These are phyloP conservation scores for Marronus borbonicus DNA, from an alignment of 2,888 invertebrate species.

Conservation along the genomic window DNA sequence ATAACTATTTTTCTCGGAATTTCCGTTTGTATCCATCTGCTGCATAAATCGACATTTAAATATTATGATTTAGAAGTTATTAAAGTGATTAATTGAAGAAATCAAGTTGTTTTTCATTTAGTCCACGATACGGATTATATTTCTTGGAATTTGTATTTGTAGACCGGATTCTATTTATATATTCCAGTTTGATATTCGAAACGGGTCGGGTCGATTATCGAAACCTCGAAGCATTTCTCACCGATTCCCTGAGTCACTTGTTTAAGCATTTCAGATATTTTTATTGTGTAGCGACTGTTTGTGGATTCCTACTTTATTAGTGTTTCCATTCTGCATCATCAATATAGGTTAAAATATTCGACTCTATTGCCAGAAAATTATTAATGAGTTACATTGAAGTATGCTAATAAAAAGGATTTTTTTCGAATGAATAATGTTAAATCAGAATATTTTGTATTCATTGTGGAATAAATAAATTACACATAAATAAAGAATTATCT, in stretches of 20 bases:
- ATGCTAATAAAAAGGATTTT: neutral
- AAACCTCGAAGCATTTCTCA: conserved; percentile 7
- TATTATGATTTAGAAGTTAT: too few relatives aligned
- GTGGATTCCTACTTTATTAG: conserved; percentile 14
- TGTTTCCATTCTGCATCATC: neutral
- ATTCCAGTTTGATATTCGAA: conserved; percentile 24
- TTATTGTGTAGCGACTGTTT: conserved; percentile 18
- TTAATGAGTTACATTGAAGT: neutral
- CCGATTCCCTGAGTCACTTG: neutral
- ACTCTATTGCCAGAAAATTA: conserved; percentile 7
- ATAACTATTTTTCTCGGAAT: too few relatives aligned
- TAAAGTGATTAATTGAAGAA: neutral
- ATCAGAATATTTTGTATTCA: neutral
- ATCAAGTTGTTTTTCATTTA: neutral
- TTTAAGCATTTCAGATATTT: conserved; percentile 30
- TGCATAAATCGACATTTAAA: too few relatives aligned
- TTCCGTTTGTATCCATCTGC: too few relatives aligned
- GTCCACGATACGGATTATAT: neutral
- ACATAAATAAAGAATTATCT: too few relatives aligned
- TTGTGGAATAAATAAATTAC: neutral
- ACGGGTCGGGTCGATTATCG: conserved; percentile 16
- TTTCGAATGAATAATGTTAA: neutral
- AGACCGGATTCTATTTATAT: conserved; percentile 12
- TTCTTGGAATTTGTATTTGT: conserved; percentile 18
- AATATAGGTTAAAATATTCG: conserved; percentile 10